These are phyloP conservation scores for Arion vulgaris DNA, from an alignment of 1,140 invertebrate genomes.

Conservation along the genomic window DNA sequence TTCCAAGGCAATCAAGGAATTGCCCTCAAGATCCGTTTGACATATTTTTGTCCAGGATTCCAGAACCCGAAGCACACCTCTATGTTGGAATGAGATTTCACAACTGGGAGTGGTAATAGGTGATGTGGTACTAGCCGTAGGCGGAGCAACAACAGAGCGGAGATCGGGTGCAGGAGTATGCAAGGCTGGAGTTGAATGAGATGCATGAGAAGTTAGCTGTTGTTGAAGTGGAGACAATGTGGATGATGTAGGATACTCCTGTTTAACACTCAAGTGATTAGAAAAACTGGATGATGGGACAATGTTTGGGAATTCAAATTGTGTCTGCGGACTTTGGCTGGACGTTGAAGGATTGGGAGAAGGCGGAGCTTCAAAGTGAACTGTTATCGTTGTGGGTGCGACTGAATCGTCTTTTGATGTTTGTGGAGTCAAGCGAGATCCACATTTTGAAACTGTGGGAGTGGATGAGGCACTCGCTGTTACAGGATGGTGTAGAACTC, in stretches of 20 bases:
- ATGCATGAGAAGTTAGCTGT: neutral
- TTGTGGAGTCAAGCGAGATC: conserved; percentile 2
- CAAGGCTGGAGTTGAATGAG: conserved; percentile 37
- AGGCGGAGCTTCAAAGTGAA: conserved; percentile 67
- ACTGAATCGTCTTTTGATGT: conserved; percentile 46
- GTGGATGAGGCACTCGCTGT: conserved; percentile 30
- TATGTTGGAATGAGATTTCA: conserved; percentile 67
- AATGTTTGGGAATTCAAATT: conserved; percentile 59
- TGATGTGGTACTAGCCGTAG: neutral
- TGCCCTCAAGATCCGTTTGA: conserved; percentile 65
- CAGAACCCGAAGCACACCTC: conserved; percentile 66
- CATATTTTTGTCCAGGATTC: conserved; percentile 68
- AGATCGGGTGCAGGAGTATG: conserved; percentile 42
- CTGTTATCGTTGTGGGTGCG: conserved; percentile 61
- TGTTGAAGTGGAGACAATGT: conserved; percentile 38
- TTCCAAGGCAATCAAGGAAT: conserved; percentile 63
- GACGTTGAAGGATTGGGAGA: conserved; percentile 65
- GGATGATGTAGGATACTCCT: conserved; percentile 28
- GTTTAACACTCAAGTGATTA: conserved; percentile 36
- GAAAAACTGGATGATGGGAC: conserved; percentile 42
- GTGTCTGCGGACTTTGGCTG: conserved; percentile 61
- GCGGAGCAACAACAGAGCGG: neutral
- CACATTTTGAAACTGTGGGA: neutral
- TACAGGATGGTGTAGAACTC: conserved; percentile 30
- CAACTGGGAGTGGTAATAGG: conserved; percentile 32